phyloP scores from a whole-genome alignment of 2,113 vertebrate species.

The Empidonax alnorum region DNA sequence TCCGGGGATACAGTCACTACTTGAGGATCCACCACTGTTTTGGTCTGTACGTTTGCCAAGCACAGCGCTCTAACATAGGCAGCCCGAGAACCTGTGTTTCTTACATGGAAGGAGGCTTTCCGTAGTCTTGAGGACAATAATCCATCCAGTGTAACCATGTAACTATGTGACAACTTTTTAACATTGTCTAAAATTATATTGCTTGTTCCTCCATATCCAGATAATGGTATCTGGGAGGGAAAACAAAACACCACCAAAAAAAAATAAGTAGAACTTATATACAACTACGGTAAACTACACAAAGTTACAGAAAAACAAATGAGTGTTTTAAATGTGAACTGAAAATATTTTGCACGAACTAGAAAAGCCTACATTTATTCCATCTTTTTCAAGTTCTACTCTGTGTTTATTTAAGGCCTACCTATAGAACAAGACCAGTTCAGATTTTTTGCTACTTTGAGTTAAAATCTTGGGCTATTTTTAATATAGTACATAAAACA shows the following conservation, averaged over 20 bases:
- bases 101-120: conserved; percentile 81
- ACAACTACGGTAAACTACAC: neutral
- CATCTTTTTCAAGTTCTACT: neutral
- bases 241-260: too few relatives aligned
- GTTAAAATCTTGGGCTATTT: neutral
- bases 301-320: neutral
- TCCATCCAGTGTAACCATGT: conserved; percentile 78
- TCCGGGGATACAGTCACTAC: conserved; percentile 86
- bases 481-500: neutral
- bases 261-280: neutral
- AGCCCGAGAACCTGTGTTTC: conserved; percentile 90
- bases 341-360: neutral
- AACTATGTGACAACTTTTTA: conserved; percentile 85
- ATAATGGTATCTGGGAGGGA: conserved; percentile 86
- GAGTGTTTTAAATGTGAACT: neutral
- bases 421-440: neutral
- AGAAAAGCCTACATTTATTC: neutral
- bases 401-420: neutral
- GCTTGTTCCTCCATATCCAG: conserved; percentile 94
- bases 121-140: conserved; percentile 74
- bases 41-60: conserved; percentile 79
- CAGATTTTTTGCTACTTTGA: neutral
- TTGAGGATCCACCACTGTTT: conserved; percentile 76
- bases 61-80: conserved; percentile 90
- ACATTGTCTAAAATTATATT: conserved; percentile 91